Conservation (phyloP, 2,797 vertebrate species). For the Hydrolagus colliei region DNA sequence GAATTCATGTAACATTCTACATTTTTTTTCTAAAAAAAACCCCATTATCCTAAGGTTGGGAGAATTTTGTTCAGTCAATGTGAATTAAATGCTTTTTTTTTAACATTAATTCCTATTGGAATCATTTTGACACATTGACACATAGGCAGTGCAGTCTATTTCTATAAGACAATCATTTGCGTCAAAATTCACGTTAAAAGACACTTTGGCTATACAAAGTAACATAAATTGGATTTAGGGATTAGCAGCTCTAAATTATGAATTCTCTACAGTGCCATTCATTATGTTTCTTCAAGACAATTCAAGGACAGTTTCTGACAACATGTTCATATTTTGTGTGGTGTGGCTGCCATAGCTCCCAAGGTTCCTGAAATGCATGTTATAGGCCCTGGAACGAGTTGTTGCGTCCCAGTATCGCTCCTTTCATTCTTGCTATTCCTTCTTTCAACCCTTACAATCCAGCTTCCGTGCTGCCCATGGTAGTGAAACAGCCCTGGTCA, state of each 20-base stretch:
- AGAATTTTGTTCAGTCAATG: not conserved
- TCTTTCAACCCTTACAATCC: no score
- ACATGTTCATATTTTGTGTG: not conserved
- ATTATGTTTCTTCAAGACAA: not conserved
- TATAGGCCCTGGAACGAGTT: no score
- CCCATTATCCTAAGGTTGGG: not conserved
- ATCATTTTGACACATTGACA: conserved; percentile 17
- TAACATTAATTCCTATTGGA: not conserved
- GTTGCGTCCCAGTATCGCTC: no score
- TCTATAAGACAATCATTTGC: conserved; percentile 24
- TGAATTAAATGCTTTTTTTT: conserved; percentile 18
- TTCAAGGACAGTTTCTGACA: not conserved
- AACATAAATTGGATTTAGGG: conserved; percentile 28
- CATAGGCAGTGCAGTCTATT: not conserved
- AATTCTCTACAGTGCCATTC: conserved; percentile 20
- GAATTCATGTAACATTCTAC: not conserved
- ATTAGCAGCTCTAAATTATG: conserved; percentile 20
- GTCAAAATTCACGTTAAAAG: conserved; percentile 15
- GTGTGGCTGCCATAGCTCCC: not conserved
- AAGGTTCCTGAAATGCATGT: not conserved
- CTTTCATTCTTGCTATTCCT: no score
- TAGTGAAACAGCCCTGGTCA: no score
- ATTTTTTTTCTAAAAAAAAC: not conserved
- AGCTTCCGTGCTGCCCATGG: no score
- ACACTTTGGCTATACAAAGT: conserved; percentile 12